Evolutionary conservation across 2,888 invertebrate species (phyloP), one percentile per base, ranked within the genome.

Genomic region (Tortrix viridana): DNA sequence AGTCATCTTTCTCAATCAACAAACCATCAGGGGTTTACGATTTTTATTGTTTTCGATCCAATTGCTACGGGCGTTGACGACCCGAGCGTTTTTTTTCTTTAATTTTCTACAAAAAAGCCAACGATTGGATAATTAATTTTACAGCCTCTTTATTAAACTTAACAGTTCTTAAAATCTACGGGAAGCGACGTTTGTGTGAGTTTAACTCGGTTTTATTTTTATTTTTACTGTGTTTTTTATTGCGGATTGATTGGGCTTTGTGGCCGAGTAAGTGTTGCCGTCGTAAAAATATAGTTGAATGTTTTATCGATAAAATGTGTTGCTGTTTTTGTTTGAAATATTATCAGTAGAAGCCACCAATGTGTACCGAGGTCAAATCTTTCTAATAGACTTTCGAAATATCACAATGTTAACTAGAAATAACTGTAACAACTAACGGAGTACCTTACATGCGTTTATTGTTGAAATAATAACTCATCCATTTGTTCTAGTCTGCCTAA

Each of bases 1-100:
- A 77, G 77, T 82, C 88, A 92, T 92, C 85, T 88, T 89, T 90
- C 87, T 89, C 91, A 91, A 92, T 92, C 88, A 91, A 84, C 90
- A 71, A 77, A 63, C 80, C 82, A 81, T 82, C 80, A 79, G 80
- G 75, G 32, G 79, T 71, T 65, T 68, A 88, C 83, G 88, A 88
- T 89, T 91, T 90, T 91, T 90, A 91, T 90, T 90, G 89, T 91
- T 91, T 90, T 85, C 82, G 73, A 79, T 79, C 81, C 82, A 84
- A 86, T 83, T 77, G 82, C 62, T 85, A 84, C 77, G 81, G 84
- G 81, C 71, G 71, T 70, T 68, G 68, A 61, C 70, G 62, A 72
- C 60, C 64, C 54, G 64, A 38, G 62, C 60, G 66, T 32, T 73
- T 75, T 76, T 79, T 81, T 77, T 80, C n/a, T 78, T 74, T 73